A percentile compares a stretch with the other conserved stretches of the same genome.
These are phyloP conservation scores for Chloroceryle aenea DNA, from an alignment of 2,113 vertebrate species.

Conservation along the genomic window DNA sequence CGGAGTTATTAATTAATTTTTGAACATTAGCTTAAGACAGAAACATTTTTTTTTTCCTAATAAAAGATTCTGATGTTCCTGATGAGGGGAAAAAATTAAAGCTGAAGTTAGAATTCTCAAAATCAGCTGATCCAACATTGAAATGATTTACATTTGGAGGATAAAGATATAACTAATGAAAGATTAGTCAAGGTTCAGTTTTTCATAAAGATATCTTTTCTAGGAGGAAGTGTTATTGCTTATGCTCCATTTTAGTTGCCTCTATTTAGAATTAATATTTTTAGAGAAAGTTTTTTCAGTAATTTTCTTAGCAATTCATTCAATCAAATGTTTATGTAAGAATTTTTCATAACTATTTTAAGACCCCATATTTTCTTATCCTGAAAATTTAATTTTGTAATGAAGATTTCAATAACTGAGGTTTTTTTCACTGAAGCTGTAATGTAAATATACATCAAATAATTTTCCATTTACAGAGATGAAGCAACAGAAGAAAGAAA, in stretches of 20 bases:
- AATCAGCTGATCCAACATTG: neutral
- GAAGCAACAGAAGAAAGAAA: neutral
- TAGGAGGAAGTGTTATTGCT: neutral
- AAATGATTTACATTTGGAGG: neutral
- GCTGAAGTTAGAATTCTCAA: neutral
- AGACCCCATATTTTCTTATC: neutral
- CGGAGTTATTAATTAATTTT: neutral
- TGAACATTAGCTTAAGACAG: neutral
- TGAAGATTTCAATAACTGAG: neutral
- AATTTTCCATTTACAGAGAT: neutral
- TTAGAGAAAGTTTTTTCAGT: neutral
- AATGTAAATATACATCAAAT: neutral
- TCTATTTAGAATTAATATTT: neutral
- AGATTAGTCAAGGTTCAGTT: neutral
- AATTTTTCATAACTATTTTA: neutral
- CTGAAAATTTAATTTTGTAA: neutral
- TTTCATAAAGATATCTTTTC: neutral
- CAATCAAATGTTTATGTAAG: neutral
- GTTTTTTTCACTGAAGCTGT: neutral
- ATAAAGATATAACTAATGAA: neutral
- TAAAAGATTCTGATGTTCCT: neutral
- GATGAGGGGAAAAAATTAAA: neutral
- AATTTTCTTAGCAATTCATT: neutral
- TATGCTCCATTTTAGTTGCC: neutral
- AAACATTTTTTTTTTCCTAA: neutral